Evolutionary conservation across 2,888 invertebrate species (phyloP).

Genomic region (Apamea anceps): DNA sequence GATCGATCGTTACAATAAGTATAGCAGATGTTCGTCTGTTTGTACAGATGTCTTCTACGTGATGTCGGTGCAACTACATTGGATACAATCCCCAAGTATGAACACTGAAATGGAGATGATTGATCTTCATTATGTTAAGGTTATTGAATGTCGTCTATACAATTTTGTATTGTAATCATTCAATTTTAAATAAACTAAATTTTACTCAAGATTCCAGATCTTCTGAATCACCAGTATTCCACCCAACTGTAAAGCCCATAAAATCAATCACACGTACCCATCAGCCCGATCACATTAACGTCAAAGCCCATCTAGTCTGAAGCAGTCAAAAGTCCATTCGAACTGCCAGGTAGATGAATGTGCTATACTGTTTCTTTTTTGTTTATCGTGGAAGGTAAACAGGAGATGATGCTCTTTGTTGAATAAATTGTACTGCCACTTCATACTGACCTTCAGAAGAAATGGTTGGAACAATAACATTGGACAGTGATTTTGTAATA

Average conservation of each 20-base stretch:
- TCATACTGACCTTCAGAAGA: slow-evolving; percentile 23
- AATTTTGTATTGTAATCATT: slow-evolving; percentile 8
- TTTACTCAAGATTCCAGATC: slow-evolving; percentile 1
- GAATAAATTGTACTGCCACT: slow-evolving; percentile 15
- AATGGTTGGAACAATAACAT: not conserved
- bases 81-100: slow-evolving; percentile 18
- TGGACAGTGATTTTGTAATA: not conserved
- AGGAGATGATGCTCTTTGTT: slow-evolving; percentile 10
- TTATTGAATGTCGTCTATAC: not conserved
- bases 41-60: slow-evolving; percentile 53
- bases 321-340: slow-evolving; percentile 35
- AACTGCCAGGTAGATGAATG: slow-evolving; percentile 31
- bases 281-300: slow-evolving; percentile 42
- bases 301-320: slow-evolving; percentile 32
- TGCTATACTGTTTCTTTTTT: slow-evolving; percentile 26
- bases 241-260: slow-evolving; percentile 18
- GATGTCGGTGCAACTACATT: slow-evolving; percentile 45
- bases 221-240: slow-evolving; percentile 4
- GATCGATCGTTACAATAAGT: slow-evolving; percentile 46
- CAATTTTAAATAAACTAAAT: too few species aligned
- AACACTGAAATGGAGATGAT: slow-evolving; percentile 3
- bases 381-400: slow-evolving; percentile 28
- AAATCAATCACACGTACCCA: slow-evolving; percentile 44
- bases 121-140: not conserved
- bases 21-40: slow-evolving; percentile 55